phyloP scores from a whole-genome alignment of 1,140 invertebrate genomes.

The Choristoneura fumiferana region DNA sequence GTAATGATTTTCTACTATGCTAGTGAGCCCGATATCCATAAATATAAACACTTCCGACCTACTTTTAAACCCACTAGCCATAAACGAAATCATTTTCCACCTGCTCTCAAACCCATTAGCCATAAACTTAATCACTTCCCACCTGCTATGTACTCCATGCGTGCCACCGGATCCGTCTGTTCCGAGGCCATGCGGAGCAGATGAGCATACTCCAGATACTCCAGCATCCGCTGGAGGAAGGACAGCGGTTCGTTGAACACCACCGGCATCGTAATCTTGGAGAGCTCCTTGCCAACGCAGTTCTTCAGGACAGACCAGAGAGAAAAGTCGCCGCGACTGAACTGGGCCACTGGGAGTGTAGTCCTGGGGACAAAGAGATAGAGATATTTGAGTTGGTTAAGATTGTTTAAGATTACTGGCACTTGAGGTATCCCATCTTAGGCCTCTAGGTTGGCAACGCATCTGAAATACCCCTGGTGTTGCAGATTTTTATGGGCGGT shows the following conservation, averaged over 20 bases:
- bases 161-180: conserved; percentile 86
- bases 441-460: no score
- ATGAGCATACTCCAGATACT: conserved; percentile 96
- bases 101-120: no score
- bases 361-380: conserved; percentile 79
- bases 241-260: conserved; percentile 98
- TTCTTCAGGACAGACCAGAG: conserved; percentile 97
- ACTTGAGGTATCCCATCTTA: no score
- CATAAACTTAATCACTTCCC: conserved; percentile 19
- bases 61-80: no score
- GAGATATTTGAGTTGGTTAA: conserved; percentile 6
- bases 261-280: conserved; percentile 99
- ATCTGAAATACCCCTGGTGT: no score
- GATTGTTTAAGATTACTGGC: no score
- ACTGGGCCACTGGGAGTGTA: conserved; percentile 91
- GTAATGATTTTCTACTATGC: no score
- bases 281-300: conserved; percentile 96
- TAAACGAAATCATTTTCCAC: no score
- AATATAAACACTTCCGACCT: no score
- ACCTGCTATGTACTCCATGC: conserved; percentile 86
- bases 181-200: conserved; percentile 89
- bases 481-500: no score
- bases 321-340: conserved; percentile 93
- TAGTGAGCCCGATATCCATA: no score
- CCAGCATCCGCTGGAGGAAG: conserved; percentile 95